Conservation (phyloP, 2,113 vertebrate species). For the Ammodytes dubius region DNA sequence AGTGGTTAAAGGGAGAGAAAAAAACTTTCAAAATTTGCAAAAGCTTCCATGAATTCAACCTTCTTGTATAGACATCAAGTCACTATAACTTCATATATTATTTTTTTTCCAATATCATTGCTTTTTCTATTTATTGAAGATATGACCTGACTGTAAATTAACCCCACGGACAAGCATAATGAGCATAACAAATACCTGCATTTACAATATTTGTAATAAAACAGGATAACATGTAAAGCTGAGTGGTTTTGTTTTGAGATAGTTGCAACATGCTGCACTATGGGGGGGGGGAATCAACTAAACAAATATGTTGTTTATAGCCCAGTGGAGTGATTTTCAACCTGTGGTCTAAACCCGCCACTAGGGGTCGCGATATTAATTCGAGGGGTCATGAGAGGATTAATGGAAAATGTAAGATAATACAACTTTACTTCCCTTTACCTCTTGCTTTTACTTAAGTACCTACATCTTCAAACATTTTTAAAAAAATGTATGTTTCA, state of each 20-base stretch:
- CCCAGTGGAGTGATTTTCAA: background rate
- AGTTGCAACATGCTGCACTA: background rate
- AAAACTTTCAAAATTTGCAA: background rate
- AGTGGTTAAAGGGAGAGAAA: no score
- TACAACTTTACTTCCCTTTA: no score
- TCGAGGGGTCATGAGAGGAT: background rate
- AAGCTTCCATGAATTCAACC: background rate
- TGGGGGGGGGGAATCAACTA: background rate
- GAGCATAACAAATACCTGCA: constrained; percentile 22
- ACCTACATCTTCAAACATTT: no score
- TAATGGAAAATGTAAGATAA: background rate
- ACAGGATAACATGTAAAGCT: constrained; percentile 31
- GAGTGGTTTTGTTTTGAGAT: background rate
- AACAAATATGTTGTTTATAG: background rate
- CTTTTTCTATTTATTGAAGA: constrained; percentile 27
- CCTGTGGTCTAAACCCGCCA: background rate
- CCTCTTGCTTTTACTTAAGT: background rate
- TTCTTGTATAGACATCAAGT: background rate
- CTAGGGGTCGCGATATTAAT: background rate
- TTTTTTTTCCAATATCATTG: background rate
- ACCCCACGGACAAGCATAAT: background rate
- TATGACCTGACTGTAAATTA: constrained; percentile 18
- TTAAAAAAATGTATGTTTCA: no score
- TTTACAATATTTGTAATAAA: constrained; percentile 73
- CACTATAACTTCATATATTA: background rate